These are phyloP conservation scores for Stigmatopora nigra DNA, from an alignment of 2,113 vertebrate species.

Conservation along the genomic window DNA sequence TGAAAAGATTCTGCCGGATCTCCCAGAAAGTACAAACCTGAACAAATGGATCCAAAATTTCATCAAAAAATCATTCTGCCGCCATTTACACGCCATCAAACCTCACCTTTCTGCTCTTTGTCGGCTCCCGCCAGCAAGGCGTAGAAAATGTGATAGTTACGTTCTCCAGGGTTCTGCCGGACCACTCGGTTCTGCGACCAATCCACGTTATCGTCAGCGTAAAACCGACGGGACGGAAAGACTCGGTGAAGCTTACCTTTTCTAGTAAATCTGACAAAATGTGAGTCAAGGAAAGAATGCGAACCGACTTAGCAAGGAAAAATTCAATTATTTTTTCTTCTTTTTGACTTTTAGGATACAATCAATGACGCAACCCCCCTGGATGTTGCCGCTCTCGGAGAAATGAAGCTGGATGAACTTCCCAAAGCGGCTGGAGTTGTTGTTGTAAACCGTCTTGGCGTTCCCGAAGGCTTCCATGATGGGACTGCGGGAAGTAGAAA, in stretches of 20 bases:
- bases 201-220: neutral
- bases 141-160: constrained; percentile 91
- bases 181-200: constrained; percentile 82
- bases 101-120: constrained; percentile 74
- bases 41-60: neutral
- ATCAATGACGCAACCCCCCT: constrained; percentile 84
- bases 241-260: constrained; percentile 57
- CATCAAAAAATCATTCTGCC: neutral
- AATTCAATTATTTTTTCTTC: too few species aligned
- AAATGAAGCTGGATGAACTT: constrained; percentile 93
- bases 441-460: constrained; percentile 90
- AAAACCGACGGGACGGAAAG: neutral
- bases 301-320: too few species aligned
- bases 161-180: constrained; percentile 82
- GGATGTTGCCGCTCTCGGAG: constrained; percentile 83
- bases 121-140: constrained; percentile 79
- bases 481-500: constrained; percentile 65
- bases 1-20: constrained; percentile 75
- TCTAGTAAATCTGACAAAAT: constrained; percentile 69
- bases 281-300: constrained; percentile 53
- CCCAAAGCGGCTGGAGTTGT: constrained; percentile 89
- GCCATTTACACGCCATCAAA: neutral
- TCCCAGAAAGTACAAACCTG: constrained; percentile 77
- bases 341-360: constrained; percentile 84
- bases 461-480: constrained; percentile 91